Conservation (phyloP, 1,140 invertebrate species). For the Sarcophaga bullata region DNA sequence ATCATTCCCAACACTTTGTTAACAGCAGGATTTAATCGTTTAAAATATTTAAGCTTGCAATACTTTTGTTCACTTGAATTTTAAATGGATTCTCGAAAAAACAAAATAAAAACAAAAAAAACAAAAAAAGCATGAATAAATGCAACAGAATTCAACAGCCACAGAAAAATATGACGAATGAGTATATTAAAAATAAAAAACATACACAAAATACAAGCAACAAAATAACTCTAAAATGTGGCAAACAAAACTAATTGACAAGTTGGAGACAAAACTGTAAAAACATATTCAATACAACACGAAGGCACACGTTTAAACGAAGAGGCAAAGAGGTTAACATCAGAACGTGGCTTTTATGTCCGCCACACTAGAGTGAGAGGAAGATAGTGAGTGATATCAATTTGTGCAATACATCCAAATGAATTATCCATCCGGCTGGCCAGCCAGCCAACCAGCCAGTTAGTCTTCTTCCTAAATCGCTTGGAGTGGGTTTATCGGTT, state of each 20-base stretch:
- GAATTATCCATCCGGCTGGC: too few relatives aligned
- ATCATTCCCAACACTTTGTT: neutral
- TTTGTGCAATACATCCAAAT: too few relatives aligned
- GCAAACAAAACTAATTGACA: conserved; percentile 24
- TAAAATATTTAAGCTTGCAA: neutral
- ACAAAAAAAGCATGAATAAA: neutral
- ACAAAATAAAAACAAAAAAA: neutral
- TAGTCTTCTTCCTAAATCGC: neutral
- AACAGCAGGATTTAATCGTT: neutral
- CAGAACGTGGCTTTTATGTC: neutral
- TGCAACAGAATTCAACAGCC: neutral
- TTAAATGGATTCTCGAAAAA: conserved; percentile 6
- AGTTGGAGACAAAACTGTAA: neutral
- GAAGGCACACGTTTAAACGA: too few relatives aligned
- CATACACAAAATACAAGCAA: neutral
- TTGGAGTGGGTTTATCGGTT: neutral
- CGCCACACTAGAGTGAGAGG: neutral
- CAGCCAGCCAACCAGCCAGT: neutral
- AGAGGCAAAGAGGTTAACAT: neutral
- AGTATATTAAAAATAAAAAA: neutral
- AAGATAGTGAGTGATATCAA: too few relatives aligned
- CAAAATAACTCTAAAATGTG: conserved; percentile 1
- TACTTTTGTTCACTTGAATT: neutral
- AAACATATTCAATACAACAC: neutral
- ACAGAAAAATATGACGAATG: neutral